A percentile compares a stretch with the other conserved stretches of the same genome.
phyloP scores from a whole-genome alignment of 1,140 invertebrate species.

The Drosophila nannoptera region DNA sequence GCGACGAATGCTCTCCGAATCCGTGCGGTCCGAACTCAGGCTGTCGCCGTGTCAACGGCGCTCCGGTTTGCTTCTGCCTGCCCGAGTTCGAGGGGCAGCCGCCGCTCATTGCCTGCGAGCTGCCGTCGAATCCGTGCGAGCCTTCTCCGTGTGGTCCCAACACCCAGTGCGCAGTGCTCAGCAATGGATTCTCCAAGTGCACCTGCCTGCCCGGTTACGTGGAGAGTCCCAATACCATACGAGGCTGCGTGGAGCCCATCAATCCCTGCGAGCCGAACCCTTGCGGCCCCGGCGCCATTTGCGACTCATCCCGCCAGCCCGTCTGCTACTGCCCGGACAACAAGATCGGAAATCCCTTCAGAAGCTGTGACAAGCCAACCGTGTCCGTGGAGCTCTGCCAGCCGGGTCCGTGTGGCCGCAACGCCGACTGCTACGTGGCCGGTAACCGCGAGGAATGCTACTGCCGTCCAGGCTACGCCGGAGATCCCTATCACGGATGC shows the following conservation, averaged over 20 bases:
- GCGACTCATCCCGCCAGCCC: conserved; percentile 87
- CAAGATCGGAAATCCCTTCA: conserved; percentile 88
- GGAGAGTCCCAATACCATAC: conserved; percentile 91
- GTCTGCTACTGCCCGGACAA: conserved; percentile 89
- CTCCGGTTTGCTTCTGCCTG: conserved; percentile 90
- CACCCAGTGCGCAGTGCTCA: conserved; percentile 88
- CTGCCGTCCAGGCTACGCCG: conserved; percentile 86
- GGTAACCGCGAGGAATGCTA: conserved; percentile 87
- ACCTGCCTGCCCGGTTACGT: conserved; percentile 90
- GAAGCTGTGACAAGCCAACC: conserved; percentile 83
- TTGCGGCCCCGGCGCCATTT: conserved; percentile 88
- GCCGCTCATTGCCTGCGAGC: conserved; percentile 82
- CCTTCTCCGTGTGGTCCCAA: conserved; percentile 93
- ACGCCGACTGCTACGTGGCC: conserved; percentile 88
- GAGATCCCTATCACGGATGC: conserved; percentile 88
- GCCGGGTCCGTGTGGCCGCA: conserved; percentile 88
- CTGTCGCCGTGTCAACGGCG: conserved; percentile 85
- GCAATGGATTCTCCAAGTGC: conserved; percentile 92
- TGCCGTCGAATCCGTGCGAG: conserved; percentile 86
- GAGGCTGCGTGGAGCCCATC: conserved; percentile 87
- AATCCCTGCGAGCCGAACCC: conserved; percentile 91
- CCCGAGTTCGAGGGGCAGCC: conserved; percentile 93
- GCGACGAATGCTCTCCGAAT: conserved; percentile 90
- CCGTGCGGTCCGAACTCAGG: conserved; percentile 91
- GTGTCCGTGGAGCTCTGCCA: conserved; percentile 83